phyloP scores from a whole-genome alignment of 2,797 vertebrate species.

The Amphiprion clarkii region DNA sequence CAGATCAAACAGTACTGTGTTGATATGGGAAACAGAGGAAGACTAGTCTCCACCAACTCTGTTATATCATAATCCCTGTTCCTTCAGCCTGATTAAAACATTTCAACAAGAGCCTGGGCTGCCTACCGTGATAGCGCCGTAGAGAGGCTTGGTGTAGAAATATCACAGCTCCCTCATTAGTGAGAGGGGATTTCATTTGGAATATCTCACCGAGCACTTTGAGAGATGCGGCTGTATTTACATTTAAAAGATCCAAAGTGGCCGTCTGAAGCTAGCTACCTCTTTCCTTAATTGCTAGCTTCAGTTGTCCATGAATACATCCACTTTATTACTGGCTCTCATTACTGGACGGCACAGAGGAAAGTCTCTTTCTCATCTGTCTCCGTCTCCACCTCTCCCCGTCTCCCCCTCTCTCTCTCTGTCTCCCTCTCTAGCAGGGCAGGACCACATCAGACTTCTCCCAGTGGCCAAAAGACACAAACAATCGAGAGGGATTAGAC shows the following conservation, averaged over 20 bases:
- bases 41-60: conserved; percentile 77
- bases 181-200: conserved; percentile 85
- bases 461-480: conserved; percentile 83
- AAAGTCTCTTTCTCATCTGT: conserved; percentile 60
- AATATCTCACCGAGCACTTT: conserved; percentile 82
- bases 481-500: conserved; percentile 86
- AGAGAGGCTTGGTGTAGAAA: conserved; percentile 73
- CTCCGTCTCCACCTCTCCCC: conserved; percentile 26
- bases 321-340: conserved; percentile 84
- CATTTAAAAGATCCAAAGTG: conserved; percentile 89
- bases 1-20: conserved; percentile 79
- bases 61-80: conserved; percentile 84
- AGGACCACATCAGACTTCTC: conserved; percentile 78
- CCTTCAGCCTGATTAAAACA: conserved; percentile 84
- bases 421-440: conserved; percentile 66
- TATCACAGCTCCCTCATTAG: conserved; percentile 88
- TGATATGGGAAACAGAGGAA: conserved; percentile 80
- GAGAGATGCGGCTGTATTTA: conserved; percentile 85
- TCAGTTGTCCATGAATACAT: conserved; percentile 86
- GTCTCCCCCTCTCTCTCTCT: conserved; percentile 28
- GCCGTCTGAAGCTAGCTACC: conserved; percentile 82
- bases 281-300: conserved; percentile 87
- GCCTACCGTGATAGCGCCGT: conserved; percentile 69
- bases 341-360: conserved; percentile 80
- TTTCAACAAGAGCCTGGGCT: conserved; percentile 77